Conservation (phyloP, 1,140 invertebrate genomes). For the Propsilocerus akamusi region DNA sequence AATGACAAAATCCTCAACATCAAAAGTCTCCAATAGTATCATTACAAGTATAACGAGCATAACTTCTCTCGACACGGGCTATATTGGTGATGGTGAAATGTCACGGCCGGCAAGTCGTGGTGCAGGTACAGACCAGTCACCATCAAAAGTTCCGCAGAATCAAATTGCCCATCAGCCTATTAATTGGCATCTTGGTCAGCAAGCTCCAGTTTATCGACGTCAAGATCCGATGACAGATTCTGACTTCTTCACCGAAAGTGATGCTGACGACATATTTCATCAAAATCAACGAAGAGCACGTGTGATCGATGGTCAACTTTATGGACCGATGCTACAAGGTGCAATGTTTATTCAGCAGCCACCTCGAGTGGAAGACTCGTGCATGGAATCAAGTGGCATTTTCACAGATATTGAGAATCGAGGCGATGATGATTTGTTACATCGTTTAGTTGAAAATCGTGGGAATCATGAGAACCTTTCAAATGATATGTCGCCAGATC, state of each 20-base stretch:
- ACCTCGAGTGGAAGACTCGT: conserved; percentile 32
- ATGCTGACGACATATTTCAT: conserved; percentile 59
- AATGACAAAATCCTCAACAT: conserved; percentile 34
- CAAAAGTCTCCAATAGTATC: conserved; percentile 45
- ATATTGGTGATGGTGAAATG: conserved; percentile 72
- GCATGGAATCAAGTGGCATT: conserved; percentile 71
- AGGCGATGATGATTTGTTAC: conserved; percentile 20
- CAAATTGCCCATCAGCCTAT: conserved; percentile 6
- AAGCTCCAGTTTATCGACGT: conserved; percentile 20
- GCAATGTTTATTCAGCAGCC: conserved; percentile 25
- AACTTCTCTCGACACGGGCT: conserved; percentile 66
- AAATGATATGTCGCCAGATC: conserved; percentile 33
- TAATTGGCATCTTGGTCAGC: conserved; percentile 9
- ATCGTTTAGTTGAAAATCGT: conserved; percentile 14
- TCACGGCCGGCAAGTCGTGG: conserved; percentile 56
- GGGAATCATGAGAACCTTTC: conserved; percentile 9
- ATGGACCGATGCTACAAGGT: conserved; percentile 37
- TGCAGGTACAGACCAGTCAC: conserved; percentile 47
- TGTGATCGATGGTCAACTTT: conserved; percentile 67
- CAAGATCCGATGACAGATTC: conserved; percentile 75
- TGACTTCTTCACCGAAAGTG: conserved; percentile 74
- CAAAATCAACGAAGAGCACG: conserved; percentile 49
- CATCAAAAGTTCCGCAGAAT: conserved; percentile 19
- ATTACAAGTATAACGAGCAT: conserved; percentile 70
- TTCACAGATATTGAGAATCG: conserved; percentile 65